Conservation (phyloP, 2,888 invertebrate species). For the Eledone cirrhosa region DNA sequence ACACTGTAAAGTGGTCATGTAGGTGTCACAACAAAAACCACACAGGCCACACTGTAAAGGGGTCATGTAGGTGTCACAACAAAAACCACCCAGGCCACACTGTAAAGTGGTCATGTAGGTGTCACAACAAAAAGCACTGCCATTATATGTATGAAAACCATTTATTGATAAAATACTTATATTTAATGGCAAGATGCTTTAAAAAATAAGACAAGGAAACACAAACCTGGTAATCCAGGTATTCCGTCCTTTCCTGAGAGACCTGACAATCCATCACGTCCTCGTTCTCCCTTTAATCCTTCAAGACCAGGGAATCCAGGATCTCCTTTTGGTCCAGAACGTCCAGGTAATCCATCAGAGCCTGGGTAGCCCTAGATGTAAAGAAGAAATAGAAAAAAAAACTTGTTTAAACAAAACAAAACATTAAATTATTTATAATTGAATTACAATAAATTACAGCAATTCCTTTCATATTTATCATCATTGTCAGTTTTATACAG, state of each 20-base stretch:
- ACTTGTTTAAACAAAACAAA: background rate
- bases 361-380: slow-evolving; percentile 3
- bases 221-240: slow-evolving; percentile 27
- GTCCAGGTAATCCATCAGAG: slow-evolving; percentile 31
- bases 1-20: too few relatives aligned
- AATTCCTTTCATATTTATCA: too few relatives aligned
- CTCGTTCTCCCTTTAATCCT: slow-evolving; percentile 37
- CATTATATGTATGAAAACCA: too few relatives aligned
- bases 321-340: background rate
- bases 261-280: slow-evolving; percentile 39
- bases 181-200: too few relatives aligned
- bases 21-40: too few relatives aligned
- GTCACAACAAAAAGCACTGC: too few relatives aligned
- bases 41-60: too few relatives aligned
- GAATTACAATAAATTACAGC: background rate
- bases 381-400: background rate
- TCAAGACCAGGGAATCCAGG: slow-evolving; percentile 14
- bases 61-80: too few relatives aligned
- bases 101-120: too few relatives aligned
- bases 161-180: too few relatives aligned
- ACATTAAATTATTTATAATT: background rate
- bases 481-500: too few relatives aligned
- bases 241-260: slow-evolving; percentile 38
- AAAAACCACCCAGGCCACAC: too few relatives aligned
- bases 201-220: background rate